A percentile compares a stretch with the other conserved stretches of the same genome.
phyloP scores from a whole-genome alignment of 2,113 vertebrate genomes.

The Leiothrix lutea region DNA sequence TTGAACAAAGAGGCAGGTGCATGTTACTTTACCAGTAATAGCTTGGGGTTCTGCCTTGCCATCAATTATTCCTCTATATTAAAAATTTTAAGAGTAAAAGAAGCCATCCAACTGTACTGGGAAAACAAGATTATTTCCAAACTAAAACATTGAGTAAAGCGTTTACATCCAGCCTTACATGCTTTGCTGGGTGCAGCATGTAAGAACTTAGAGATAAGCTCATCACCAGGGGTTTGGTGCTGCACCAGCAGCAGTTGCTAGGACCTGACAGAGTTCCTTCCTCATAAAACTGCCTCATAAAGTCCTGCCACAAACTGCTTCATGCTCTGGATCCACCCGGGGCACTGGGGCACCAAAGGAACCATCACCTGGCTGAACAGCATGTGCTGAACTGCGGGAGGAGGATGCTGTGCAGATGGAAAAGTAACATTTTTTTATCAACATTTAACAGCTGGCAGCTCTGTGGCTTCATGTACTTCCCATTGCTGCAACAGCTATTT shows the following conservation, averaged over 20 bases:
- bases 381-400: accelerated
- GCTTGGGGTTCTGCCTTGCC: not conserved
- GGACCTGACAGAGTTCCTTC: not conserved
- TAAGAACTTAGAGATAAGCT: not conserved
- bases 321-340: not conserved
- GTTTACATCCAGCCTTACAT: not conserved
- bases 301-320: not conserved
- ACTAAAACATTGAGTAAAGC: not conserved
- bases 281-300: not conserved
- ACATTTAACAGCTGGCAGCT: not conserved
- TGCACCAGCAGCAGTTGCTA: not conserved
- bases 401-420: not conserved
- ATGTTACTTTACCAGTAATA: not conserved
- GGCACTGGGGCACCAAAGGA: not conserved
- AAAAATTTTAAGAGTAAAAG: not conserved
- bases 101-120: not conserved
- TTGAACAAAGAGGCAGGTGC: not conserved
- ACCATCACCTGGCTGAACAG: not conserved
- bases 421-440: not conserved
- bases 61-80: not conserved
- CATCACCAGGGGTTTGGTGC: not conserved
- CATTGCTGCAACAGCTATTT: not conserved
- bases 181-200: not conserved
- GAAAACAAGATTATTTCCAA: not conserved
- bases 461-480: not conserved